Base-by-base conservation (phyloP, 2,113 vertebrate genomes). In the Sceloporus tristichus region DNA sequence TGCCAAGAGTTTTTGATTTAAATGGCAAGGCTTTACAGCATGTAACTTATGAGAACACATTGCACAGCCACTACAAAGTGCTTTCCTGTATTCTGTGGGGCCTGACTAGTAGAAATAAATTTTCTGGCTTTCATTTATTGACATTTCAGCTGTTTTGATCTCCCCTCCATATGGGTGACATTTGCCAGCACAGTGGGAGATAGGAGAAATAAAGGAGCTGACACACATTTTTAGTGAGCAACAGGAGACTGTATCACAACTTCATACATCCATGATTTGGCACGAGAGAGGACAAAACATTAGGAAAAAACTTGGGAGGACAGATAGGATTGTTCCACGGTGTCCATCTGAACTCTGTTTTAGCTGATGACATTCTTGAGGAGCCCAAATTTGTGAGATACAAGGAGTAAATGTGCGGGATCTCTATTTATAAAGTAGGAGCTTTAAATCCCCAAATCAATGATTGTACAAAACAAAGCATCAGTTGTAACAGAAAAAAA, bases 91-190 rank as follows among this genome's bases (percentile, higher is more conserved):
- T 48, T 76, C 21, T 75, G 27, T 53, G 48, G 27, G 14, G 42
- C 56, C n/a, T 76, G 53, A 34, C 29, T 65, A 48, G 38, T 62
- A 8, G 56, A 66, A 66, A 82, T 14, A 81, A n/a, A 53, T 23
- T 1, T 74, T 53, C 14, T 34, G 73, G 79, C 34, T 70, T 34
- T 82, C 23, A 53, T 65, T 82, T 70, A 1, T 79, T 79, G 76
- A 71, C 76, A 86, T 68, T 40, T 86, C 42, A 70, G 42, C 11
- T 79, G n/a, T 54, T 65, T 79, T 66, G 70, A 82, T 42, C 34
- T 21, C 10, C 18, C 34, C 7, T 29, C n/a, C 76, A n/a, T 53
- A 38, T 48, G n/a, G 11, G 56, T 48, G 40, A 29, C 40, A 65
- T 85, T 76, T 76, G 84, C 40, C 73, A 85, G 73, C 34, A 48